Base-by-base conservation (phyloP, 2,797 vertebrate genomes). In the Labroides dimidiatus region DNA sequence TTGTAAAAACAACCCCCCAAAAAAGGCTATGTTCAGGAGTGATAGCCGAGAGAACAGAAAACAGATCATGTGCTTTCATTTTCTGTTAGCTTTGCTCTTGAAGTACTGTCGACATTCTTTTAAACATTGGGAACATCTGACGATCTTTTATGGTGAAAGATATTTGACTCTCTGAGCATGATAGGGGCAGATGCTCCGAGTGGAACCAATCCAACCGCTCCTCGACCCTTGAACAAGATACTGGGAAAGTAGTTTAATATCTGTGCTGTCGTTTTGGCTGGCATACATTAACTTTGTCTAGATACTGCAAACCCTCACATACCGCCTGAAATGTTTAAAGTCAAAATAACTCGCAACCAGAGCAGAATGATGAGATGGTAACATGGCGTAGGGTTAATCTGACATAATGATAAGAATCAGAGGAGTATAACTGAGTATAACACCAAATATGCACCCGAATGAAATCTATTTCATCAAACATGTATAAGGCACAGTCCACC, bases 51-150 rank as follows among this genome's bases (percentile, higher is more conserved):
- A 80, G 81, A 86, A 79, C 72, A 77, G 75, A 84, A 84, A 90
- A 88, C 79, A 72, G 58, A 84, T 92, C 90, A 89, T 88, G 77
- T 90, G 90, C 91, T 93, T 93, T 89, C 80, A 78, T 84, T 93
- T 49, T 92, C 84, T 76, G 84, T 84, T 81, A 81, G 86, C 91
- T 92, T 89, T 89, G 87, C 81, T 90, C 90, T 91, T 87, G 82
- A 88, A 66, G 82, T 78, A 80, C 84, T 80, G 84, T 86, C 84
- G 77, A 90, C 92, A 93, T 93, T 93, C 89, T 93, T 93, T 89
- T 88, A 90, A 91, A 93, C 84, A 87, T 65, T 75, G 84, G 92
- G 85, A 92, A 89, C 90, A 90, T 92, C 89, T 93, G 91, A 92
- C 80, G 72, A 56, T 82, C 58, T 91, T 89, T 92, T 89, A 87